Base-by-base conservation (phyloP, 1,140 invertebrate genomes). In the Gonioctena quinquepunctata region DNA sequence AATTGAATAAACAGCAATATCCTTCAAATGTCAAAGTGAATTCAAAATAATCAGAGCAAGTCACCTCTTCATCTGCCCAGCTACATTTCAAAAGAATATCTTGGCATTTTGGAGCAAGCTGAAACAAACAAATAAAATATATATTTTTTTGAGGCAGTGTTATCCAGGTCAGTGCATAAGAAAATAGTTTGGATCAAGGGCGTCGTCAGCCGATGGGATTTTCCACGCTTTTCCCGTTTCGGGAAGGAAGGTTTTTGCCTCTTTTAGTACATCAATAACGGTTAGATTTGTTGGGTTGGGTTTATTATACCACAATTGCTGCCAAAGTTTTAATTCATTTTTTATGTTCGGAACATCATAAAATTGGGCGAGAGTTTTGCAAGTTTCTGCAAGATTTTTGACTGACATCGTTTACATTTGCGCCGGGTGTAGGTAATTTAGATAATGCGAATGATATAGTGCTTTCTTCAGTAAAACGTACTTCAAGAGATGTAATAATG, bases 381-480 rank as follows among this genome's bases (percentile, higher is more conserved):
- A 62, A 62, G 33, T 48, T 62, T 48, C 28, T 62, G 60, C 42
- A 27, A 62, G 60, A 62, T 62, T 62, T 62, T 62, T 18, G 16
- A 62, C 60, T 18, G 26, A 62, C 28, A 62, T 62, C 26, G 28
- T 62, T 62, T 42, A 27, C 64, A 71, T 68, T 48, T 68, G 61
- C 18, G 66, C 42, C 6, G 59, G 56, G 23, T 42, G 33, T 42
- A n/a, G n/a, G n/a, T n/a, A 68, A 48, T 28, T 64, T 68, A 21
- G 25, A 61, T 68, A 68, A 72, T 28, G 54, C 28, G 33, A 52
- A 33, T 50, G 65, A 50, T 42, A 27, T 62, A 22, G 62, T 66
- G 21, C 66, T 70, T 59, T 69, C 69, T 70, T 48, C 63, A 25
- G 26, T 22, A 66, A 71, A 71, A 19, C 69, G 18, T 33, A 13